A percentile compares a stretch with the other conserved stretches of the same genome.
These are phyloP conservation scores for Sarcophilus harrisii DNA, from an alignment of 2,797 vertebrate species.

Conservation along the genomic window DNA sequence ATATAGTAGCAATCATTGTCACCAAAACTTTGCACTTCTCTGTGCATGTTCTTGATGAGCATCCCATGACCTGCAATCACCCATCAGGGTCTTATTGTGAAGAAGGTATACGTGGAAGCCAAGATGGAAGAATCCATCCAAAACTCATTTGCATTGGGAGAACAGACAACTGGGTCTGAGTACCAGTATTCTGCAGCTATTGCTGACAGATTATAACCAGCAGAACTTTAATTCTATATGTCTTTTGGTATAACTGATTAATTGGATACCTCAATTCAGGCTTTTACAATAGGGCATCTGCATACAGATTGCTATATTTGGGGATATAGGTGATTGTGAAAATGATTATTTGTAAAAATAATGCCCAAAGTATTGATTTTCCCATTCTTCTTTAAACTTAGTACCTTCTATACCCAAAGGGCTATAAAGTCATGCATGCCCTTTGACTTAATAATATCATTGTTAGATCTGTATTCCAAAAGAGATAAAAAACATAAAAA, in stretches of 20 bases:
- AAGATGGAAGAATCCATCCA: background rate
- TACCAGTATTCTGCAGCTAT: background rate
- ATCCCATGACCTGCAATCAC: background rate
- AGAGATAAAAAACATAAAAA: too few relatives aligned
- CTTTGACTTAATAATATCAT: too few relatives aligned
- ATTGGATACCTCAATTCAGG: background rate
- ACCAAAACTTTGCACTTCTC: background rate
- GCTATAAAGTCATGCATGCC: too few relatives aligned
- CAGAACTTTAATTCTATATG: too few relatives aligned
- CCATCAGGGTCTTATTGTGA: background rate
- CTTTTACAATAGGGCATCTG: background rate
- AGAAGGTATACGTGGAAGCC: background rate
- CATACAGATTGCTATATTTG: background rate
- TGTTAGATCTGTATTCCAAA: too few relatives aligned
- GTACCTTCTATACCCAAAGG: background rate
- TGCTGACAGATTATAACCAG: background rate
- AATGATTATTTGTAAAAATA: background rate
- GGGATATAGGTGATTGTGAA: background rate
- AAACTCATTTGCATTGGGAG: background rate
- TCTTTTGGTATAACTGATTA: background rate
- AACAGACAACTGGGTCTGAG: background rate
- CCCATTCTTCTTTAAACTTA: background rate
- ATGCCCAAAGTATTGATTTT: background rate
- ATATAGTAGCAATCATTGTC: background rate
- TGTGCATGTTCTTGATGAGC: background rate